A percentile compares a stretch with the other conserved stretches of the same genome.
These are phyloP conservation scores for Batillaria attramentaria DNA, from an alignment of 1,140 invertebrate species.

Conservation along the genomic window DNA sequence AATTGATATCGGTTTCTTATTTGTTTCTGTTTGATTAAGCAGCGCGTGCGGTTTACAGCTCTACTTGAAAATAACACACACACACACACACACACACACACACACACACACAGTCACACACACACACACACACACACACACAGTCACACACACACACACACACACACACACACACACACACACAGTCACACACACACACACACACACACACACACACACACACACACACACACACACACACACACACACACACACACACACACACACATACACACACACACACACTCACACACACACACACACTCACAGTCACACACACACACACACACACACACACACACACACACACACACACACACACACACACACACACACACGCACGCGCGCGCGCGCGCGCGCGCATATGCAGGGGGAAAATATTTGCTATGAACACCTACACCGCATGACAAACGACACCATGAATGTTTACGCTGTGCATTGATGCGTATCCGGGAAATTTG, in stretches of 20 bases:
- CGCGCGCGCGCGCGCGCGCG: not conserved
- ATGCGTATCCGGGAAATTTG: too few relatives aligned
- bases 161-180: constrained; percentile 14
- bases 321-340: constrained; percentile 18
- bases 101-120: constrained; percentile 13
- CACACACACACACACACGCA: constrained; percentile 17
- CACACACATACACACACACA: not conserved
- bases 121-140: constrained; percentile 16
- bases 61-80: too few relatives aligned
- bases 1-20: too few relatives aligned
- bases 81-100: constrained; percentile 19
- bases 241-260: constrained; percentile 4
- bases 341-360: constrained; percentile 13
- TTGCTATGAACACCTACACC: too few relatives aligned
- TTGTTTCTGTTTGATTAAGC: too few relatives aligned
- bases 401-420: too few relatives aligned
- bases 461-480: too few relatives aligned
- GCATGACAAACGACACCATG: too few relatives aligned
- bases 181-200: not conserved
- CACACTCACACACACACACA: not conserved
- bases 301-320: not conserved
- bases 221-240: not conserved
- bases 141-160: constrained; percentile 9
- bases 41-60: too few relatives aligned
- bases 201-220: not conserved